Percentiles rank a stretch among this genome's conserved stretches.
Conservation (phyloP, 1,140 invertebrate species). For the Ips typographus region DNA sequence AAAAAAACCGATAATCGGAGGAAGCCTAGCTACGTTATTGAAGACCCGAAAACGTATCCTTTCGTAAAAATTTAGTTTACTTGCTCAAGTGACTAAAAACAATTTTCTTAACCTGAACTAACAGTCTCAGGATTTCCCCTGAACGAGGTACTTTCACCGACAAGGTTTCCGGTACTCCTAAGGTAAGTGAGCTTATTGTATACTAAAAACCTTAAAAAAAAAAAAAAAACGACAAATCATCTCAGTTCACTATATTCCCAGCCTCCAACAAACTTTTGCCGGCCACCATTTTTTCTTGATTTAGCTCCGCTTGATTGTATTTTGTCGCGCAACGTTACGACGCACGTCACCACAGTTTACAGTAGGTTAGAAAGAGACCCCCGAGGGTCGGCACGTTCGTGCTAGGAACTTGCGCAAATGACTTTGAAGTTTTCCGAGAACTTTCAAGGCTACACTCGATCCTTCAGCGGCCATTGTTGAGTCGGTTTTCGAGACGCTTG, state of each 20-base stretch:
- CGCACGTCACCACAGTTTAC: slow-evolving; percentile 15
- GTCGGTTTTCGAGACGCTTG: slow-evolving; percentile 47
- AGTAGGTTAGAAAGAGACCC: slow-evolving; percentile 19
- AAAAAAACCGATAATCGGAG: slow-evolving; percentile 42
- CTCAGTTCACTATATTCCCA: slow-evolving; percentile 2
- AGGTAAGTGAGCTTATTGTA: slow-evolving; percentile 23
- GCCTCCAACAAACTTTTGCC: slow-evolving; percentile 33
- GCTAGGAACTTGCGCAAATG: slow-evolving; percentile 42
- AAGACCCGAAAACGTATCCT: slow-evolving; percentile 17
- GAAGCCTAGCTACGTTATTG: background rate
- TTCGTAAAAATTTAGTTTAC: too few species aligned
- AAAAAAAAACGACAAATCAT: too few species aligned
- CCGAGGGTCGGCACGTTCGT: slow-evolving; percentile 22
- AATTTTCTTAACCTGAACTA: too few species aligned
- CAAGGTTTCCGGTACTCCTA: slow-evolving; percentile 11
- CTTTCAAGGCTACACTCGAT: slow-evolving; percentile 51
- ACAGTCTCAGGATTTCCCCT: too few species aligned
- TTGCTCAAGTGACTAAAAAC: too few species aligned
- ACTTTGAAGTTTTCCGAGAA: slow-evolving; percentile 51
- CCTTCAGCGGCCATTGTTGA: slow-evolving; percentile 52
- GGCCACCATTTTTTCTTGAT: slow-evolving; percentile 45
- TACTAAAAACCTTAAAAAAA: background rate
- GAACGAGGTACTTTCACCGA: background rate
- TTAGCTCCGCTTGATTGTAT: slow-evolving; percentile 35
- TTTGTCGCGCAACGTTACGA: slow-evolving; percentile 7